These are phyloP conservation scores for Gymnoscopelus microlampas DNA, from an alignment of 2,797 vertebrate species.

Conservation along the genomic window DNA sequence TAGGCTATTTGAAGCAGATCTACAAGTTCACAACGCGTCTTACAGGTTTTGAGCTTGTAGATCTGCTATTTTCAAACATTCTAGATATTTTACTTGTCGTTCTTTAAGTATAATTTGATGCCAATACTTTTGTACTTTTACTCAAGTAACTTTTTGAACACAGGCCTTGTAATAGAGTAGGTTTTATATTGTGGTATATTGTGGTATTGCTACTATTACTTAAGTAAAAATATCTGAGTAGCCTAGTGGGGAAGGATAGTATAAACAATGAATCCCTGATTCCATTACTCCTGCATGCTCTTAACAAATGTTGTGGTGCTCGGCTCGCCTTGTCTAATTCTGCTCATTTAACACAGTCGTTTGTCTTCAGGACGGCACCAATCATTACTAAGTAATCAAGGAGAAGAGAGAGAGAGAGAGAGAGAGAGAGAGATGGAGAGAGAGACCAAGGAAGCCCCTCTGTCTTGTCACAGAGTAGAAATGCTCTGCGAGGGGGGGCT, in stretches of 20 bases:
- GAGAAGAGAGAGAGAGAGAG: constrained; percentile 40
- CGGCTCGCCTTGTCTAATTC: constrained; percentile 81
- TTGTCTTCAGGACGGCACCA: constrained; percentile 82
- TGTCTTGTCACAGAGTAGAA: constrained; percentile 63
- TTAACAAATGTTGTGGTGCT: constrained; percentile 78
- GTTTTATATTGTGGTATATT: too few relatives aligned
- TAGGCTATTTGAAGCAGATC: too few relatives aligned
- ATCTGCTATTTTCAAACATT: too few relatives aligned
- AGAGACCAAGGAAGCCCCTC: constrained; percentile 50
- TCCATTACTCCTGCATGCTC: constrained; percentile 76
- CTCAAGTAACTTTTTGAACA: too few relatives aligned
- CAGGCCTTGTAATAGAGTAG: too few relatives aligned
- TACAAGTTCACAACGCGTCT: too few relatives aligned
- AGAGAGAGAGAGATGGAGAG: constrained; percentile 48
- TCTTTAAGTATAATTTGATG: too few relatives aligned
- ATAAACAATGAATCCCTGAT: constrained; percentile 77
- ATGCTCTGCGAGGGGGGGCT: constrained; percentile 26
- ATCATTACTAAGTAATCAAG: constrained; percentile 89
- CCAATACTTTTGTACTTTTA: too few relatives aligned
- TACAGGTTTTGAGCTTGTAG: too few relatives aligned
- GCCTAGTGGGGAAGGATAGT: constrained; percentile 25
- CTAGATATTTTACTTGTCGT: too few relatives aligned
- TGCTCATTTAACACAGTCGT: constrained; percentile 83
- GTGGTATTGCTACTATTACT: too few relatives aligned
- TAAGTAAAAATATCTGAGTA: too few relatives aligned